Evolutionary conservation across 2,797 vertebrate species (phyloP), one percentile per base, ranked within the genome.

Genomic region (Adrianichthys oophorus): DNA sequence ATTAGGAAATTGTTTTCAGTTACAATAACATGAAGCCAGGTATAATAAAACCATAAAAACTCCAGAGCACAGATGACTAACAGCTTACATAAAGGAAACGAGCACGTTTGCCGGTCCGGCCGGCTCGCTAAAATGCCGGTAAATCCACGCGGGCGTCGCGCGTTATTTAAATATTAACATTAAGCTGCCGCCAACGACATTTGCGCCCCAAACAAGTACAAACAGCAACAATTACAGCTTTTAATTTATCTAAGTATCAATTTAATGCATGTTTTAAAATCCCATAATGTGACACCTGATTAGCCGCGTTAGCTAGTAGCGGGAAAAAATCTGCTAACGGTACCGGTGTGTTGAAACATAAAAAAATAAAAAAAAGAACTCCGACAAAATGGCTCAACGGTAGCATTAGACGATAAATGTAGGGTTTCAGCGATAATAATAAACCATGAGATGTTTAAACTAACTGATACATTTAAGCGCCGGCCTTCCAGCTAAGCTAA

Each of bases 231-330:
- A 37, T 29, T 8, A 64, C 53, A 53, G 40, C 59, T 48, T 70
- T 76, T 37, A 45, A 16, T 53, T 53, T 14, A 24, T 48, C 52
- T 13, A 5, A 41, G n/a, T 68, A 23, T 67, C 68, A 81, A 71
- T 74, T 76, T 72, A 68, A 52, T 0, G 48, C 74, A 85, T 78
- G 76, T 69, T 80, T 19, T 64, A 32, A 37, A 19, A 68, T 37
- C 14, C 41, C 5, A 26, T 59, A 19, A n/a, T 19, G 51, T 32
- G 37, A 26, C 61, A 48, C 62, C 37, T 3, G 56, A 6, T 52
- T 61, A 56, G 73, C 56, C 19, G 43, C 26, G 56, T 52, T 58
- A 58, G 29, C 74, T n/a, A 70, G 74, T 72, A 80, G 48, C 23
- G 1, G 18, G 17, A 52, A 60, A 42, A 4, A 45, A n/a, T n/a